Conservation (phyloP, 2,888 invertebrate species). For the Osmoderma eremita region DNA sequence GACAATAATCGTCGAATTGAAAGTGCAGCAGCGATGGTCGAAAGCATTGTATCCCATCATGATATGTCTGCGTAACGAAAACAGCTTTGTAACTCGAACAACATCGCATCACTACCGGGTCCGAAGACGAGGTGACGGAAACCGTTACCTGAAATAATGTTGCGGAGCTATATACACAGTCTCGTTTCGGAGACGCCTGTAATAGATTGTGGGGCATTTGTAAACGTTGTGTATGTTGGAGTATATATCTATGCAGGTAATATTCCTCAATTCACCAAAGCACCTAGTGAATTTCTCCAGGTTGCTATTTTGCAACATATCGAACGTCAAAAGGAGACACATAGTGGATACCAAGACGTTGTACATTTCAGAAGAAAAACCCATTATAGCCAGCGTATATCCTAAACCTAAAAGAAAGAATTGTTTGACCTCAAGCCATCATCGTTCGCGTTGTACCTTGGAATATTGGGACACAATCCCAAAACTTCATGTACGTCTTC, state of each 20-base stretch:
- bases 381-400: conserved; percentile 25
- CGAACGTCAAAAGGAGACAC: conserved; percentile 12
- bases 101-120: not conserved
- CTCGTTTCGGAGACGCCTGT: conserved; percentile 8
- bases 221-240: not conserved
- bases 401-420: conserved; percentile 37
- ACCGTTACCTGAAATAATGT: conserved; percentile 23
- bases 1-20: conserved; percentile 22
- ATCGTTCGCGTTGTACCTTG: no score
- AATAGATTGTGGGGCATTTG: not conserved
- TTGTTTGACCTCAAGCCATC: no score
- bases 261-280: not conserved
- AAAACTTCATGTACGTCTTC: conserved; percentile 19
- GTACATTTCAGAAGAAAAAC: conserved; percentile 17
- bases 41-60: conserved; percentile 31
- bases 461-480: conserved; percentile 24
- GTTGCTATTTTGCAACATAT: not conserved
- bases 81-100: no score
- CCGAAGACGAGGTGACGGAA: no score
- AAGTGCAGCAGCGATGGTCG: not conserved
- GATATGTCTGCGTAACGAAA: not conserved
- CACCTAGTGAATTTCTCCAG: not conserved
- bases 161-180: conserved; percentile 21
- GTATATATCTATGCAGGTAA: not conserved
- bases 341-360: conserved; percentile 1